Evolutionary conservation across 2,888 invertebrate genomes (phyloP).

Genomic region (Helleia helle): DNA sequence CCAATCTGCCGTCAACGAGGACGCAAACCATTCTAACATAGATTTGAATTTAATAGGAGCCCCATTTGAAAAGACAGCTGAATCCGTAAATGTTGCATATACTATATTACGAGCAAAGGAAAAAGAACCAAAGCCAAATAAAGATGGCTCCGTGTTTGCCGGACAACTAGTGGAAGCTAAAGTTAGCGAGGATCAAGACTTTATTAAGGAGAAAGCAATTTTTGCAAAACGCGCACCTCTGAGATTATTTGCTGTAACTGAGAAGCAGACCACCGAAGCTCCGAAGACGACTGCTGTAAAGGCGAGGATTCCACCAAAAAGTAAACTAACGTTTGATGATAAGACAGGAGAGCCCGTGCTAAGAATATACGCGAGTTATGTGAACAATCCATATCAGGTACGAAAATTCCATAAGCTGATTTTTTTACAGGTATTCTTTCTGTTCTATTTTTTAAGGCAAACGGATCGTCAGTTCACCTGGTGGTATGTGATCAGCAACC

Average conservation of each 20-base stretch:
- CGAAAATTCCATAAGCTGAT: too few relatives aligned
- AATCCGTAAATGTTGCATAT: slow-evolving; percentile 53
- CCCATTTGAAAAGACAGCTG: slow-evolving; percentile 46
- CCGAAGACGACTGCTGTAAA: slow-evolving; percentile 45
- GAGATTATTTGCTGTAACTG: slow-evolving; percentile 41
- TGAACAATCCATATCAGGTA: slow-evolving; percentile 50
- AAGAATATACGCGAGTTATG: slow-evolving; percentile 70
- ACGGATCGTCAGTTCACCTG: too few relatives aligned
- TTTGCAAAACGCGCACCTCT: slow-evolving; percentile 47
- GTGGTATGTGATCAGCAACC: too few relatives aligned
- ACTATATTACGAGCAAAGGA: slow-evolving; percentile 48
- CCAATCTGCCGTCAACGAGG: slow-evolving; percentile 27
- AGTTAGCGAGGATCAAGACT: slow-evolving; percentile 57
- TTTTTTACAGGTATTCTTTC: too few relatives aligned
- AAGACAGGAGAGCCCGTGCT: slow-evolving; percentile 65
- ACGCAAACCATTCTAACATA: slow-evolving; percentile 34
- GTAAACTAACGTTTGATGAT: slow-evolving; percentile 56
- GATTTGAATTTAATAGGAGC: slow-evolving; percentile 45
- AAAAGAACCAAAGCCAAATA: slow-evolving; percentile 38
- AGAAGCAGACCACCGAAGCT: slow-evolving; percentile 31
- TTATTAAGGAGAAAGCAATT: slow-evolving; percentile 47
- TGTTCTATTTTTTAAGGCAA: too few relatives aligned
- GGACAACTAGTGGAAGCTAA: slow-evolving; percentile 62
- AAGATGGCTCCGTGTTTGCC: slow-evolving; percentile 50
- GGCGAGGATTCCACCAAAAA: slow-evolving; percentile 58